Evolutionary conservation across 2,113 vertebrate genomes (phyloP).

Genomic region (Origma solitaria): DNA sequence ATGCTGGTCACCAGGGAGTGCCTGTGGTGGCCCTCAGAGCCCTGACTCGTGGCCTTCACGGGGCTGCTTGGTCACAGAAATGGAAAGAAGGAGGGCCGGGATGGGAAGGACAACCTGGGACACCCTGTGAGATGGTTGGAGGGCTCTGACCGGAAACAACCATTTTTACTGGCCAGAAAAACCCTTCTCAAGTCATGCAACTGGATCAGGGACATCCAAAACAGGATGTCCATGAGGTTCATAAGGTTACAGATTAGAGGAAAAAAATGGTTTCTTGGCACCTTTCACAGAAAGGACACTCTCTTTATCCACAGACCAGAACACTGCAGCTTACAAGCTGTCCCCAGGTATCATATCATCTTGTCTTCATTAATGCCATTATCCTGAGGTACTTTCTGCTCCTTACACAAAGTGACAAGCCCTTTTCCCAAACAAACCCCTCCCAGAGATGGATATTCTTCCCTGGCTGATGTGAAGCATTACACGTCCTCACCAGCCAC

Average conservation of each 20-base stretch:
- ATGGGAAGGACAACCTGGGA: neutral
- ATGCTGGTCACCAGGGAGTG: neutral
- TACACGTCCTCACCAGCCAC: neutral
- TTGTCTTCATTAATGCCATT: neutral
- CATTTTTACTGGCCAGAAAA: neutral
- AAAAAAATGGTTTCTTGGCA: neutral
- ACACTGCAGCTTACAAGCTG: neutral
- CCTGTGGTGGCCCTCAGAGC: neutral
- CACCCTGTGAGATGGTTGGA: neutral
- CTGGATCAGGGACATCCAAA: neutral
- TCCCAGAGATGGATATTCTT: fast-evolving
- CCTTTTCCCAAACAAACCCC: neutral
- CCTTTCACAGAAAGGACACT: neutral
- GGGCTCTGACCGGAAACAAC: neutral
- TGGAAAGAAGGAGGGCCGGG: neutral
- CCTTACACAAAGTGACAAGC: neutral
- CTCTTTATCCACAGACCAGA: neutral
- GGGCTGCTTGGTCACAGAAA: neutral
- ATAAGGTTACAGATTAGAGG: neutral
- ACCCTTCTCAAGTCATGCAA: neutral
- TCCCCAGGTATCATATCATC: neutral
- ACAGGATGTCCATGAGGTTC: no score
- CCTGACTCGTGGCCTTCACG: neutral
- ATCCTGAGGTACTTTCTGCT: neutral
- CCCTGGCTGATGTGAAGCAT: neutral